phyloP scores from a whole-genome alignment of 2,797 vertebrate species.

The Acanthiza pusilla region DNA sequence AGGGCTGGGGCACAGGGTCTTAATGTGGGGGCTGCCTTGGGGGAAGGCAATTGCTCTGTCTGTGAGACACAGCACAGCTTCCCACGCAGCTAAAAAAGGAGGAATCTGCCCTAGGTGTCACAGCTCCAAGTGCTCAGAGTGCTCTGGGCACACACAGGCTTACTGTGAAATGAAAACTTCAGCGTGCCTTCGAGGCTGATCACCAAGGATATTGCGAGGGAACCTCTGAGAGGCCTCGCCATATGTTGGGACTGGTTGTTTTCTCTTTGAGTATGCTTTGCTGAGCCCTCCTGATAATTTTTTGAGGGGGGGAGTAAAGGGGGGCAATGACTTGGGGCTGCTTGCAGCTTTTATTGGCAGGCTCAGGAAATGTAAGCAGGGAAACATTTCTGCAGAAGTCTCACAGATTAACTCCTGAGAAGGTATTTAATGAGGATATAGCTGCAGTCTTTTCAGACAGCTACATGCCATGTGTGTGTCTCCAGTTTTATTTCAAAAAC shows the following conservation, averaged over 20 bases:
- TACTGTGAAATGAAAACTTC: background rate
- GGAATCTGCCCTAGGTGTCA: background rate
- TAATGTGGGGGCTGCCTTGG: fast-evolving
- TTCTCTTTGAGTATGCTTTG: background rate
- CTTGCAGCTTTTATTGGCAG: background rate
- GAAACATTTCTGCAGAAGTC: background rate
- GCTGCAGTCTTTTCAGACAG: background rate
- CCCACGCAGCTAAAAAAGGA: background rate
- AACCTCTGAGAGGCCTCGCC: background rate
- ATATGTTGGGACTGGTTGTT: background rate
- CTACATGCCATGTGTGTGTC: background rate
- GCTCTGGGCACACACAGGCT: background rate
- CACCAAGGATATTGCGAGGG: background rate
- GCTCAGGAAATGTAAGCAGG: background rate
- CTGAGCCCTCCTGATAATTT: background rate
- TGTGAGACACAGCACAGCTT: background rate
- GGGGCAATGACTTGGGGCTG: background rate
- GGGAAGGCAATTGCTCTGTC: background rate
- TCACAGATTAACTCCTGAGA: background rate
- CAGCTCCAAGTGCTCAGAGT: background rate
- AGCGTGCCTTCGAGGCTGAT: background rate
- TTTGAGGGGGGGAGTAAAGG: background rate
- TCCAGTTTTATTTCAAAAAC: background rate
- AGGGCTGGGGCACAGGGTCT: background rate
- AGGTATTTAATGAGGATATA: background rate